A percentile compares a stretch with the other conserved stretches of the same genome.
Conservation (phyloP, 2,797 vertebrate species). For the Okamejei kenojei region DNA sequence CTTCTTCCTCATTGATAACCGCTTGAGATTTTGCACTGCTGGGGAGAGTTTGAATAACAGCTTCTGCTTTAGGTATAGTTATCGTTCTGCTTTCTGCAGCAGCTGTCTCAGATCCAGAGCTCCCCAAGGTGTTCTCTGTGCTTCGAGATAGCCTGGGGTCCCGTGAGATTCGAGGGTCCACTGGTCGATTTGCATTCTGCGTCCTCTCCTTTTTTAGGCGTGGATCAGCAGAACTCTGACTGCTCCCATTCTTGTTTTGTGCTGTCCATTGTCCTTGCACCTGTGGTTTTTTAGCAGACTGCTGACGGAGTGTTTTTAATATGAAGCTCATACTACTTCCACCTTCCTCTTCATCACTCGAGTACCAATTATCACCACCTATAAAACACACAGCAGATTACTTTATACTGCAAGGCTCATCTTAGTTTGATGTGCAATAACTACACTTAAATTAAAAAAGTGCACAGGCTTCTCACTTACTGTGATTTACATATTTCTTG, state of each 20-base stretch:
- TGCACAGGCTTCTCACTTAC: background rate
- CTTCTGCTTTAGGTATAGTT: conserved; percentile 51
- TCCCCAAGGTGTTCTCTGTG: conserved; percentile 35
- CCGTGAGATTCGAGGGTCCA: conserved; percentile 69
- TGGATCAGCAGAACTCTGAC: conserved; percentile 55
- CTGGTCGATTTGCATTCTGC: conserved; percentile 48
- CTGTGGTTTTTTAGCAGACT: conserved; percentile 57
- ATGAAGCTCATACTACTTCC: conserved; percentile 85
- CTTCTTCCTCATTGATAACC: conserved; percentile 76
- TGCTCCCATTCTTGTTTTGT: conserved; percentile 39
- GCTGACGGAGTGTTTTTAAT: conserved; percentile 80
- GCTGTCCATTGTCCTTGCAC: conserved; percentile 46
- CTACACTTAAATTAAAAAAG: background rate
- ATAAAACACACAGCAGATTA: conserved; percentile 29
- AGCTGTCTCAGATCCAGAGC: background rate
- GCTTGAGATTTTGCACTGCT: conserved; percentile 56
- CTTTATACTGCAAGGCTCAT: background rate
- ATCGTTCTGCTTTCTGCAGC: conserved; percentile 43
- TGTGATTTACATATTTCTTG: background rate
- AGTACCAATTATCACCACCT: conserved; percentile 94
- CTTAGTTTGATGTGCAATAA: background rate
- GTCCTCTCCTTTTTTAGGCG: conserved; percentile 67
- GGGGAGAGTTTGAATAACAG: conserved; percentile 48
- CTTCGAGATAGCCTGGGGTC: conserved; percentile 70
- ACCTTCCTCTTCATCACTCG: conserved; percentile 89